A percentile compares a stretch with the other conserved stretches of the same genome.
phyloP scores from a whole-genome alignment of 1,140 invertebrate genomes.

The Mya arenaria region DNA sequence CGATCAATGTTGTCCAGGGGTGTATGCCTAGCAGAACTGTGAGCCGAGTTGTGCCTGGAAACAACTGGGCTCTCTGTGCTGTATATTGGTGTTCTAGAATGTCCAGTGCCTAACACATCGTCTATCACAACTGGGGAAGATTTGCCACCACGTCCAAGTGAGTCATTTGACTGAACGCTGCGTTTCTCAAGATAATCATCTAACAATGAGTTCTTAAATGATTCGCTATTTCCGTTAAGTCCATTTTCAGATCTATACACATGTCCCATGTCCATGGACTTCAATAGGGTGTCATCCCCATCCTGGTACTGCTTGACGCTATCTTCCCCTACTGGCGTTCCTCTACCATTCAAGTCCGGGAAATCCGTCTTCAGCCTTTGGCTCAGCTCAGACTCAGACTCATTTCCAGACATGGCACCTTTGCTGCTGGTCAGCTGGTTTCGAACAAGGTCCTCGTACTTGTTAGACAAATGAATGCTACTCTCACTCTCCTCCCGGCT shows the following conservation, averaged over 20 bases:
- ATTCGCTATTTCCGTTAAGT: conserved; percentile 1
- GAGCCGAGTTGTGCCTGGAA: conserved; percentile 46
- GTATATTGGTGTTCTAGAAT: conserved; percentile 47
- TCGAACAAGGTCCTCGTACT: conserved; percentile 46
- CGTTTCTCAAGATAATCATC: conserved; percentile 63
- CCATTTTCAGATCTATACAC: neutral
- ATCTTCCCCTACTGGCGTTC: conserved; percentile 68
- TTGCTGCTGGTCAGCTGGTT: conserved; percentile 33
- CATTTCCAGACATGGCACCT: conserved; percentile 7
- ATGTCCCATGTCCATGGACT: neutral
- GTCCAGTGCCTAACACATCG: conserved; percentile 50
- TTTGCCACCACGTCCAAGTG: conserved; percentile 4
- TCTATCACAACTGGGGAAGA: conserved; percentile 24
- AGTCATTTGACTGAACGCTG: conserved; percentile 14
- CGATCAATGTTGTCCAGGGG: conserved; percentile 28
- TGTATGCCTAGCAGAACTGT: conserved; percentile 40
- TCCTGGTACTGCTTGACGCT: conserved; percentile 61
- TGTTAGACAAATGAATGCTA: conserved; percentile 30
- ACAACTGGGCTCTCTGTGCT: conserved; percentile 43
- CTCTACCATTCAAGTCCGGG: conserved; percentile 42
- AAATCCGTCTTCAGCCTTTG: neutral
- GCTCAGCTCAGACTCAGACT: conserved; percentile 7
- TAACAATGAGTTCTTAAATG: conserved; percentile 43
- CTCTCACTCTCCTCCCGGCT: neutral
- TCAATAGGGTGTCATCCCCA: conserved; percentile 13